Evolutionary conservation across 1,140 invertebrate genomes (phyloP).

Genomic region (Camponotus pennsylvanicus): DNA sequence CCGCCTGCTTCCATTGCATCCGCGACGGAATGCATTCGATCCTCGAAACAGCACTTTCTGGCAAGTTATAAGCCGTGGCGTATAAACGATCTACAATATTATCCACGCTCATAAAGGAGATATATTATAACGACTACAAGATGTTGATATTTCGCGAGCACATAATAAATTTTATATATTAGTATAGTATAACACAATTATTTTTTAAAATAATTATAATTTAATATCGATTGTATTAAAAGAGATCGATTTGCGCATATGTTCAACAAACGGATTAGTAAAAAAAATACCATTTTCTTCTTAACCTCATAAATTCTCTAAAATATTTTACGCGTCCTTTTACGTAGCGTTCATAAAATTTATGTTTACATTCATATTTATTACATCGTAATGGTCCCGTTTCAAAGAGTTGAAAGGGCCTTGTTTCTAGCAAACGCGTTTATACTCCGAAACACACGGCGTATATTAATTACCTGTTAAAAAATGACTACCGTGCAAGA

Average conservation of each 20-base stretch:
- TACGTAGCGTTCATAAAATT: slow-evolving; percentile 16
- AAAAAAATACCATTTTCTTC: neutral
- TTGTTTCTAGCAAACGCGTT: slow-evolving; percentile 13
- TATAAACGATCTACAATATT: slow-evolving; percentile 36
- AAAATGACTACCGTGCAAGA: slow-evolving; percentile 8
- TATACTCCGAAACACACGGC: neutral
- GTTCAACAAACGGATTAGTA: too few relatives aligned
- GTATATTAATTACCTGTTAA: slow-evolving; percentile 41
- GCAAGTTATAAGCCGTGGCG: slow-evolving; percentile 32
- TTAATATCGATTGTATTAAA: neutral
- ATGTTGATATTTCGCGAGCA: neutral
- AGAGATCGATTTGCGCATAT: neutral
- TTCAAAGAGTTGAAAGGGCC: slow-evolving; percentile 21
- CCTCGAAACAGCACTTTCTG: slow-evolving; percentile 53
- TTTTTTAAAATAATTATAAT: neutral
- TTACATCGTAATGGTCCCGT: slow-evolving; percentile 13
- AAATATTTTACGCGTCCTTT: neutral
- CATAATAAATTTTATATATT: neutral
- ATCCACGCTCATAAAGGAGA: slow-evolving; percentile 4
- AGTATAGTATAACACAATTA: neutral
- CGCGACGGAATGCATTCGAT: slow-evolving; percentile 47
- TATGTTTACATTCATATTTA: slow-evolving; percentile 36
- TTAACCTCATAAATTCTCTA: neutral
- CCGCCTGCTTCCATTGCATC: slow-evolving; percentile 5
- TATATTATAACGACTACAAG: slow-evolving; percentile 9